Base-by-base conservation (phyloP, 2,113 vertebrate genomes). In the Albula goreensis region DNA sequence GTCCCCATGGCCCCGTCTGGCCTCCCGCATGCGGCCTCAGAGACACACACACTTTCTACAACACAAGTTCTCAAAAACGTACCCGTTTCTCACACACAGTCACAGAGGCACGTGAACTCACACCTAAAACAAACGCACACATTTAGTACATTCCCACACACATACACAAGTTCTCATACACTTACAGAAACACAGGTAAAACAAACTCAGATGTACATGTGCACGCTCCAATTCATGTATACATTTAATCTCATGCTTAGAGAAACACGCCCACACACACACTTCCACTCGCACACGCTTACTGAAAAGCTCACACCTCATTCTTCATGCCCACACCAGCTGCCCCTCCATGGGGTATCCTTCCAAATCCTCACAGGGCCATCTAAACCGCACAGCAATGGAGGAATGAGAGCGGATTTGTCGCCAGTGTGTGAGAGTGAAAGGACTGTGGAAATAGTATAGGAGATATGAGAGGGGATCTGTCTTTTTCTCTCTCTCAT, bases 11-110 rank as follows among this genome's bases (percentile, higher is more conserved):
- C 48, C 78, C 78, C 3, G 50, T 7, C 31, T 9, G 80, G 9
- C 80, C 22, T 7, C 70, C 70, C 9, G 60, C 63, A 78, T 90
- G 52, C 86, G 17, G 60, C 3, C n/a, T 49, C 63, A 66, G 84
- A 89, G 84, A 88, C 89, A 91, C 87, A 83, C 85, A 1, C 5
- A 78, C 82, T 31, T 11, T 13, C 78, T 10, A 1, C 3, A 25
- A 83, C 12, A 83, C 81, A 25, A 9, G 53, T 41, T 41, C n/a
- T 49, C 63, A 66, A 84, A 89, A 84, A 88, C 89, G 91, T 87
- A 83, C 85, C 0, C 5, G 74, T 81, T 31, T 11, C 12, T 48
- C 5, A 1, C 3, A 25, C 81, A 11, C 12, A 12, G 53, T 66
- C 87, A 82, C 82, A 83, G 74, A 85, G 83, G 86, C n/a, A 81